These are phyloP conservation scores for Darevskia mixta DNA, from an alignment of 2,797 vertebrate genomes.

Conservation along the genomic window DNA sequence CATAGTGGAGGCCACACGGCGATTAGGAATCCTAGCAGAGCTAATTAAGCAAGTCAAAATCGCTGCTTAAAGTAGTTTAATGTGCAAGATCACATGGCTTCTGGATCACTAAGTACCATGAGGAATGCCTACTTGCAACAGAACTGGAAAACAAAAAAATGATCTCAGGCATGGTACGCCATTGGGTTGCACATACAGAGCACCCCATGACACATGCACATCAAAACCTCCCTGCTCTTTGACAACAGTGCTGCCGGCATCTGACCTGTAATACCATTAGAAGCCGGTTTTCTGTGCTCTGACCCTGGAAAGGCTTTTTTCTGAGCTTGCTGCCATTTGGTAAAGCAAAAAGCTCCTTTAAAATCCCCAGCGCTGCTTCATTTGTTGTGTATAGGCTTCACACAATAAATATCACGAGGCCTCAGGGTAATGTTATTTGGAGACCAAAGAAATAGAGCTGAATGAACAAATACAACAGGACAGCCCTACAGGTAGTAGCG, in stretches of 20 bases:
- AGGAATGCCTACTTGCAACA: slow-evolving; percentile 60
- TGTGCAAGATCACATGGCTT: slow-evolving; percentile 67
- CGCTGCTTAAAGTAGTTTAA: slow-evolving; percentile 73
- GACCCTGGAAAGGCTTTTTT: slow-evolving; percentile 1
- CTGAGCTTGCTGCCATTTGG: neutral
- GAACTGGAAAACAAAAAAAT: slow-evolving; percentile 35
- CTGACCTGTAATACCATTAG: neutral
- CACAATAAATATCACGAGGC: neutral
- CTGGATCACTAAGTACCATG: slow-evolving; percentile 69
- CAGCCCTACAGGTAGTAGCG: neutral
- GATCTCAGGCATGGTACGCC: slow-evolving; percentile 50
- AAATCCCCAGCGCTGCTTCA: neutral
- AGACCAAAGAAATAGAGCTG: neutral
- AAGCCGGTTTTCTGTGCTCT: neutral
- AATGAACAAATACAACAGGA: neutral
- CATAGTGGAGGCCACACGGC: slow-evolving; percentile 71
- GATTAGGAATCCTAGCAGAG: slow-evolving; percentile 76
- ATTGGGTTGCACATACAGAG: slow-evolving; percentile 51
- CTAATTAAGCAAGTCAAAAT: slow-evolving; percentile 80
- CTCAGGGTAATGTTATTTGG: neutral
- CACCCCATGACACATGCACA: neutral
- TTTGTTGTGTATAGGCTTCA: slow-evolving; percentile 1
- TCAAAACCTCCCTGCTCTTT: neutral
- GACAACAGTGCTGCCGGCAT: neutral
- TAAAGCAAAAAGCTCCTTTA: neutral